These are phyloP conservation scores for Aphelenchoides bicaudatus DNA, from an alignment of 2,888 invertebrate species.

Conservation along the genomic window DNA sequence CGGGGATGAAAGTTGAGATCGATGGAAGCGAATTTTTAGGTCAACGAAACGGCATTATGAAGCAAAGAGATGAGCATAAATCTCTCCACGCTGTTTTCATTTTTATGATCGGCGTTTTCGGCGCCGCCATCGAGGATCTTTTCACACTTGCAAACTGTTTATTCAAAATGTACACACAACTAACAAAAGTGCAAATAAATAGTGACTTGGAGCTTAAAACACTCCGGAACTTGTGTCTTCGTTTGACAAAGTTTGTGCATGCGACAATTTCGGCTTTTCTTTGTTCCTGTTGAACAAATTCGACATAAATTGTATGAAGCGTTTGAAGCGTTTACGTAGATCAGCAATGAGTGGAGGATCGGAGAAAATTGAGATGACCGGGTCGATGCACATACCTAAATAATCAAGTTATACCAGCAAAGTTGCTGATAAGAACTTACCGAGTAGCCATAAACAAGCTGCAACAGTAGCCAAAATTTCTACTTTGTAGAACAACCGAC, in stretches of 20 bases:
- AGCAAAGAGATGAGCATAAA: no score
- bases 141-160: no score
- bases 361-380: constrained; percentile 46
- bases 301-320: neutral
- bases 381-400: constrained; percentile 45
- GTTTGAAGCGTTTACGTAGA: neutral
- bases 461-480: constrained; percentile 32
- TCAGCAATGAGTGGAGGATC: constrained; percentile 31
- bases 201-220: neutral
- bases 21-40: no score
- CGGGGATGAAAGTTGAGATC: no score
- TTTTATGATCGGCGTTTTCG: no score
- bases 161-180: neutral
- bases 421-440: constrained; percentile 9
- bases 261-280: neutral
- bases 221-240: constrained; percentile 16
- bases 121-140: no score
- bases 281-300: neutral
- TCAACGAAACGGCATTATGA: no score
- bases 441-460: constrained; percentile 22
- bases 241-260: neutral
- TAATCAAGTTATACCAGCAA: constrained; percentile 18
- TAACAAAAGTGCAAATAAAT: constrained; percentile 1
- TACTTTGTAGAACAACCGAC: constrained; percentile 47
- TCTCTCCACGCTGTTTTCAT: no score